Base-by-base conservation (phyloP, 2,888 invertebrate genomes). In the Blomia tropicalis region DNA sequence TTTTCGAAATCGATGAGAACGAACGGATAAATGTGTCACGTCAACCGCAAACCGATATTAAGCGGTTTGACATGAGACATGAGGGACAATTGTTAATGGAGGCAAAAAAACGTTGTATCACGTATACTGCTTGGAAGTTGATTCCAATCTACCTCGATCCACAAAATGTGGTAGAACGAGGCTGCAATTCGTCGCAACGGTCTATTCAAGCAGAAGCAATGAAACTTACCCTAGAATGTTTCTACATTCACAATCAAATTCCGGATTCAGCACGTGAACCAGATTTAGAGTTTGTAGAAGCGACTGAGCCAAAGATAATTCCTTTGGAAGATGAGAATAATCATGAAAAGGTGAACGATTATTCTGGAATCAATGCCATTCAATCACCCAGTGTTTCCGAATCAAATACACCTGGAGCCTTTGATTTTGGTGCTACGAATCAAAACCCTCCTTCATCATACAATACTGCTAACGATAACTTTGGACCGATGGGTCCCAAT, bases 1-100 rank as follows among this genome's bases (percentile, higher is more conserved):
- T 82, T 75, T 95, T 96, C 74, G 93, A 93, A 74, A 76, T 93
- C 68, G 93, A 95, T 74, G 93, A 92, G 75, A 91, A 86, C 19
- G 95, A 96, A 76, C 80, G 95, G 71, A 74, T 75, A 73, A 67
- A 64, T 59, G 64, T 64, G 2, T 53, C 47, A 7, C 53, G 60
- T 58, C 47, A 31, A 5, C 17, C 58, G 2, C 30, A 25, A 23
- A 30, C 43, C 17, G 56, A 43, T 11, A 25, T 62, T 2, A 43
- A 51, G 22, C n/a, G 62, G 22, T 58, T 22, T 27, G 59, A 62
- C 19, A 62, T 54, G 58, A 59, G 51, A 59, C 44, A 62, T 23
- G 64, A 64, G 36, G 56, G 41, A n/a, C 27, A 54, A 27, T 23
- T 61, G 36, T 41, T 61, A 32, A 25, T 32, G 5, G 54, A 32